These are phyloP conservation scores for Cherax quadricarinatus DNA, from an alignment of 1,140 invertebrate genomes.

Conservation along the genomic window DNA sequence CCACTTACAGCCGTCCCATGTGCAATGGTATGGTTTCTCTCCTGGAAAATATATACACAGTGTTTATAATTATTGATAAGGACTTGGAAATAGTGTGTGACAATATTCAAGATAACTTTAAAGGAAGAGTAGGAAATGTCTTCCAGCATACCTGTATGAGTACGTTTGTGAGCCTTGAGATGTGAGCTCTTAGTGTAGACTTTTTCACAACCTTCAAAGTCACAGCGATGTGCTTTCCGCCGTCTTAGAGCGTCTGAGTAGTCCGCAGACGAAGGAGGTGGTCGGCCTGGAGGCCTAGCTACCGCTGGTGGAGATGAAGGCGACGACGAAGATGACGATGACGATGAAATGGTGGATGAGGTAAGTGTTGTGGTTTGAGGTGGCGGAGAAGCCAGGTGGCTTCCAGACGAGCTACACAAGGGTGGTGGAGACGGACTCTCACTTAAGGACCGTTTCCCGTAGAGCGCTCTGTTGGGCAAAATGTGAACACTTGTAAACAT, in stretches of 20 bases:
- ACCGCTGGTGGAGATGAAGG: constrained; percentile 64
- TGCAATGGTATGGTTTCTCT: constrained; percentile 94
- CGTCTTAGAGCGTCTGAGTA: constrained; percentile 75
- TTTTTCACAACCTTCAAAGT: constrained; percentile 92
- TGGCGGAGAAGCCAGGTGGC: constrained; percentile 38
- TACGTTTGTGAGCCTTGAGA: constrained; percentile 93
- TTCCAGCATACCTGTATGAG: constrained; percentile 89
- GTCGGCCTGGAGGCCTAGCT: constrained; percentile 11
- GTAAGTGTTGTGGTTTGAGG: constrained; percentile 64
- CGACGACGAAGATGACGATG: constrained; percentile 63
- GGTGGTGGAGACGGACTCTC: constrained; percentile 70
- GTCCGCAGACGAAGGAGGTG: constrained; percentile 52
- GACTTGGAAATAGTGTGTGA: not conserved
- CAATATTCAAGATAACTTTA: too few species aligned
- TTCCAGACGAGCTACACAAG: constrained; percentile 12
- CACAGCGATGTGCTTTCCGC: constrained; percentile 90
- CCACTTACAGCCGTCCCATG: constrained; percentile 94
- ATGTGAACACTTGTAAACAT: not conserved
- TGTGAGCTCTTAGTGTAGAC: constrained; percentile 97
- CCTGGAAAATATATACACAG: constrained; percentile 77
- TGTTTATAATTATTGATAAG: not conserved
- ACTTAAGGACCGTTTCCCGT: constrained; percentile 59
- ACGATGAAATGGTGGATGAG: constrained; percentile 67
- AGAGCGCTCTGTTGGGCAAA: constrained; percentile 37
- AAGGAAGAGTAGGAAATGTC: not conserved